phyloP scores from a whole-genome alignment of 2,888 invertebrate genomes.

The Meiosimyza platycephala region DNA sequence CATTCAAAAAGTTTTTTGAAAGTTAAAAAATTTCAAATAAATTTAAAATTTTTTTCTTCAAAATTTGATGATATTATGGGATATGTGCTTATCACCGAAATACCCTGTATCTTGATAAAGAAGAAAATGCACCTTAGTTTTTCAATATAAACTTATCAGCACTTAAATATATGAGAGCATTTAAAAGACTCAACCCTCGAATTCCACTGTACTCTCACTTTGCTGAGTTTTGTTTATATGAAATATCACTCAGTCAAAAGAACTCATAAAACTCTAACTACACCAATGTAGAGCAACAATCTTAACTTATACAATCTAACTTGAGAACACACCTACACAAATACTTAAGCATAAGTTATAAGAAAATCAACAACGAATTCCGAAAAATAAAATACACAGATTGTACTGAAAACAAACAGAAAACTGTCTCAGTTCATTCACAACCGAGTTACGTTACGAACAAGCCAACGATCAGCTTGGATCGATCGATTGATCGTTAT shows the following conservation, averaged over 20 bases:
- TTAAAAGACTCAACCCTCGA: too few species aligned
- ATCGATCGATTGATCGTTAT: conserved; percentile 30
- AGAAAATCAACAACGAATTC: conserved; percentile 25
- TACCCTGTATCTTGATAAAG: too few species aligned
- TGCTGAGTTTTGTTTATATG: background rate
- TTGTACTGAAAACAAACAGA: conserved; percentile 4
- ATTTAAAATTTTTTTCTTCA: too few species aligned
- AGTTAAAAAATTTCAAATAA: too few species aligned
- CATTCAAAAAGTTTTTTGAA: too few species aligned
- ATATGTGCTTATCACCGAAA: too few species aligned
- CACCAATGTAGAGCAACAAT: background rate
- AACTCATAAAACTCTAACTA: background rate
- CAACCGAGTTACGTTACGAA: conserved; percentile 25
- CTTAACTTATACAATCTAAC: background rate
- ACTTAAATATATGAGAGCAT: too few species aligned
- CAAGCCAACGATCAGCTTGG: background rate
- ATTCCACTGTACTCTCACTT: background rate
- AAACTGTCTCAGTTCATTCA: conserved; percentile 27
- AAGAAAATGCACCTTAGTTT: too few species aligned
- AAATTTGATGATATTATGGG: too few species aligned
- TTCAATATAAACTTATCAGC: too few species aligned
- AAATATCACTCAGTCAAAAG: background rate
- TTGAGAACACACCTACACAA: background rate
- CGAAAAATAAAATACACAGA: conserved; percentile 11
- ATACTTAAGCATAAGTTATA: background rate